phyloP scores from a whole-genome alignment of 35 echinoderm and acorn worm species.

The Lytechinus variegatus region DNA sequence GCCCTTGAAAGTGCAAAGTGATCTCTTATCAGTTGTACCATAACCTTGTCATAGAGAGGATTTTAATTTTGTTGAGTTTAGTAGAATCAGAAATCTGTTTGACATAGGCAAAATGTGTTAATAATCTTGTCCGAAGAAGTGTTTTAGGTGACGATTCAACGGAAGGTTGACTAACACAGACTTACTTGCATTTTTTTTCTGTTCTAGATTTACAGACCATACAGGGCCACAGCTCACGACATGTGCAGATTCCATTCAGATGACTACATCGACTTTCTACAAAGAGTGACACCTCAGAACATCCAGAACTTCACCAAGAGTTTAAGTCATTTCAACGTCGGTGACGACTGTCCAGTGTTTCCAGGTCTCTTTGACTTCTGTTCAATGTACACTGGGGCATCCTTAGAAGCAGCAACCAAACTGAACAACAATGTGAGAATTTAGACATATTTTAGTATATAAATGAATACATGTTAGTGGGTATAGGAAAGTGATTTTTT shows the following conservation, averaged over 20 bases:
- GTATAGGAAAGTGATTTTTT: no score
- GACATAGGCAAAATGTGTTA: no score
- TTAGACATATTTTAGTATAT: neutral
- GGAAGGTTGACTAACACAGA: no score
- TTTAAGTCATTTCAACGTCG: constrained; percentile 97
- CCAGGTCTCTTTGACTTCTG: constrained; percentile 99
- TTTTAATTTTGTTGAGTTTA: no score
- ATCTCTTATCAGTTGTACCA: neutral
- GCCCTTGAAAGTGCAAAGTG: neutral
- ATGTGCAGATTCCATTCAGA: constrained; percentile 99
- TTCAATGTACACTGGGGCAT: constrained; percentile 98
- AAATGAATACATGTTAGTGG: no score
- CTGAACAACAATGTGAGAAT: constrained; percentile 96
- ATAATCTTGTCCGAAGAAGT: no score
- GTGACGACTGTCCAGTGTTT: constrained; percentile 98
- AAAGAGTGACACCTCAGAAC: constrained; percentile 95
- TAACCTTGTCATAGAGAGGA: neutral
- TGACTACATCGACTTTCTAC: constrained; percentile 98
- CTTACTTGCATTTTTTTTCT: neutral
- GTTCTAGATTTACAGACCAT: constrained; percentile 89
- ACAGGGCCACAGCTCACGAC: constrained; percentile 93
- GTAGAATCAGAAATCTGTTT: no score
- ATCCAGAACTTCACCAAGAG: constrained; percentile 97
- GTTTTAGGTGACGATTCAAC: no score
- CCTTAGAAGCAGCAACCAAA: constrained; percentile 95